phyloP scores from a whole-genome alignment of 2,113 vertebrate species.

The Clarias batrachus region DNA sequence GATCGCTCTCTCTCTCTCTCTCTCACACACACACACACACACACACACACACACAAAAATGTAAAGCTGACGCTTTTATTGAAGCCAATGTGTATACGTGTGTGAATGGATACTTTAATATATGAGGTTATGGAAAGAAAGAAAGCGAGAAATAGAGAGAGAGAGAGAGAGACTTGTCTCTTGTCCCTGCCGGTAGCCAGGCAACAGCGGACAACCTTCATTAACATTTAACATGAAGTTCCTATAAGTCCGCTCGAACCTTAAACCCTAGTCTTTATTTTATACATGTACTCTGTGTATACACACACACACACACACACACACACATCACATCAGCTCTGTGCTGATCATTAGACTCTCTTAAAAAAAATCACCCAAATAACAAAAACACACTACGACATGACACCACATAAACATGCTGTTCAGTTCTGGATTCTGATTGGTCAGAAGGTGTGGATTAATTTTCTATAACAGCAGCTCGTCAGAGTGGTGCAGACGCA shows the following conservation, averaged over 20 bases:
- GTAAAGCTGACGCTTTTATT: background rate
- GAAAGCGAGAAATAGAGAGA: background rate
- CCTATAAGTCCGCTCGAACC: conserved; percentile 26
- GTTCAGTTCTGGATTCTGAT: background rate
- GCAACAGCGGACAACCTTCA: conserved; percentile 67
- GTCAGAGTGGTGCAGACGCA: background rate
- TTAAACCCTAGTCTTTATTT: background rate
- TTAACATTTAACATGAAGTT: conserved; percentile 48
- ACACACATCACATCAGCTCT: background rate
- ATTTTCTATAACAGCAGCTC: background rate
- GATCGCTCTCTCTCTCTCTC: background rate
- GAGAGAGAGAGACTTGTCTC: conserved; percentile 3
- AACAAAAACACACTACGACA: too few relatives aligned
- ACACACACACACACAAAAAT: background rate
- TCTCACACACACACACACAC: conserved; percentile 8
- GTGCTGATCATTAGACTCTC: too few relatives aligned
- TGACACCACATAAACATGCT: background rate
- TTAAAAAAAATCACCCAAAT: too few relatives aligned
- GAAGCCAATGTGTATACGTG: background rate
- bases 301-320: background rate
- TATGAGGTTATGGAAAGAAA: background rate
- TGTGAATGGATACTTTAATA: background rate
- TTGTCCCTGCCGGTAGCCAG: conserved; percentile 63
- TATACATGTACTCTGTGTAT: background rate
- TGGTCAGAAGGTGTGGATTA: background rate